A percentile compares a stretch with the other conserved stretches of the same genome.
Evolutionary conservation across 2,888 invertebrate species (phyloP).

Genomic region (Adelphocoris suturalis): DNA sequence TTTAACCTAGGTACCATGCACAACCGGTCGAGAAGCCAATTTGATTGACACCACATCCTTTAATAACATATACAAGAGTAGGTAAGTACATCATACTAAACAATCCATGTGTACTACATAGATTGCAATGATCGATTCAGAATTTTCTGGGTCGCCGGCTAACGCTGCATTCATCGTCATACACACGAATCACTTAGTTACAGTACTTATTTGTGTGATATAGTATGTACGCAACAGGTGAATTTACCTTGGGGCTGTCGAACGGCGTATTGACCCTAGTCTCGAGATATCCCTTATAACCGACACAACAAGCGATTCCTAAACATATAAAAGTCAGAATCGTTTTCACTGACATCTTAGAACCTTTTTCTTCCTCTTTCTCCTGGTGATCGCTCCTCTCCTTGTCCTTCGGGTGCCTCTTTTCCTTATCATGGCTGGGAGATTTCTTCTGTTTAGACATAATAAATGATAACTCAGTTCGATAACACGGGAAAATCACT

Average conservation of each 20-base stretch:
- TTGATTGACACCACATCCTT: no score
- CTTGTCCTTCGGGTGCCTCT: constrained; percentile 69
- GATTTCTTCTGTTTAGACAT: constrained; percentile 72
- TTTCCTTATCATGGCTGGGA: constrained; percentile 67
- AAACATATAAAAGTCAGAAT: constrained; percentile 80
- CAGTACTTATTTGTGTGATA: no score
- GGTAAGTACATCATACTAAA: no score
- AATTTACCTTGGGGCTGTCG: constrained; percentile 85
- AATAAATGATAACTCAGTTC: constrained; percentile 35
- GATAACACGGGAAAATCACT: neutral
- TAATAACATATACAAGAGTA: no score
- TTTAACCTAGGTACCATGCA: no score
- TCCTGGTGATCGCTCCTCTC: constrained; percentile 65
- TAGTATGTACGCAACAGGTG: neutral
- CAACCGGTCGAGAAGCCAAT: no score
- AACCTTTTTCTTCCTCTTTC: constrained; percentile 61
- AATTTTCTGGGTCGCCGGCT: no score
- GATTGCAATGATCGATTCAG: no score
- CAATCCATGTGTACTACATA: no score
- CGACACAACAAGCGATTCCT: constrained; percentile 86
- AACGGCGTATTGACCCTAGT: constrained; percentile 93
- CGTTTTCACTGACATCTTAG: constrained; percentile 73
- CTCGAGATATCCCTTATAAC: constrained; percentile 90
- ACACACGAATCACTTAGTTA: no score
- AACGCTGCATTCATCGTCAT: no score